Base-by-base conservation (phyloP, 2,888 invertebrate species). In the Sinhomidia bicolor region DNA sequence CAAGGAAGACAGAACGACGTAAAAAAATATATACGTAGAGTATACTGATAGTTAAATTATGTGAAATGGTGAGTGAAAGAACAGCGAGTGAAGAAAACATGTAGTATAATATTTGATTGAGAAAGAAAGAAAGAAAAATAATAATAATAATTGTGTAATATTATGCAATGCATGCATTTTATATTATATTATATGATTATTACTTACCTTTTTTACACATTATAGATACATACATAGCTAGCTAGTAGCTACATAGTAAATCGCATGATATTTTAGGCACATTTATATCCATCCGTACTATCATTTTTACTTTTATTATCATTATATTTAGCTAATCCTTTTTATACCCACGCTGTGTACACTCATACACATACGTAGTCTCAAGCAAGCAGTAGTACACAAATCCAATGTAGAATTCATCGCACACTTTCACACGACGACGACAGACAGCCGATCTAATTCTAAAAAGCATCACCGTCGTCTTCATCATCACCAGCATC, bases 1-100 rank as follows among this genome's bases (percentile, higher is more conserved):
- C n/a, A n/a, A n/a, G n/a, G n/a, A n/a, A n/a, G n/a, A n/a, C n/a
- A n/a, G n/a, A n/a, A n/a, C n/a, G n/a, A n/a, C n/a, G n/a, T n/a
- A n/a, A n/a, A n/a, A n/a, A n/a, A n/a, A n/a, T n/a, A n/a, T n/a
- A n/a, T n/a, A n/a, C n/a, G n/a, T n/a, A n/a, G n/a, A n/a, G n/a
- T n/a, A n/a, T n/a, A n/a, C n/a, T n/a, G n/a, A n/a, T n/a, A n/a
- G n/a, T n/a, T n/a, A n/a, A n/a, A 57, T 57, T 78, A 81, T 87
- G 80, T 81, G 76, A 44, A 74, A 81, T 87, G 80, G 86, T 81
- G 86, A 87, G 81, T 68, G 62, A 76, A 32, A 54, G 51, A 47
- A 68, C n/a, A n/a, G n/a, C n/a, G n/a, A 36, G 17, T 41, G 41
- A 51, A 51, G 36, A 68, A 26, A 47, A 47, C 12, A 47, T 14